phyloP scores from a whole-genome alignment of 2,888 invertebrate genomes.

The Philhelius pedissequus region DNA sequence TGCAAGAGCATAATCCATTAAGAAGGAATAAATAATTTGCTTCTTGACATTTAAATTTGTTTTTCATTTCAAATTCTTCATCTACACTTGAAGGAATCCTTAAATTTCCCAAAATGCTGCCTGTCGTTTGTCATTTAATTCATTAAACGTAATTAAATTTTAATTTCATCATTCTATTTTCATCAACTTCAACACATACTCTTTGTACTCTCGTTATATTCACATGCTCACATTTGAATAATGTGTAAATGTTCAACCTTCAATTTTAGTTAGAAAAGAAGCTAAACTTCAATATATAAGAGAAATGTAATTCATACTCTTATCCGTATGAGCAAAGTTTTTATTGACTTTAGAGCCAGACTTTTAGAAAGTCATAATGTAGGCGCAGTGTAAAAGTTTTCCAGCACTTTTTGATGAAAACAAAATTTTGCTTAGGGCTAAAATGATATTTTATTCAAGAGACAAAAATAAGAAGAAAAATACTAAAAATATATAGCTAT shows the following conservation, averaged over 20 bases:
- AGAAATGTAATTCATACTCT: slow-evolving; percentile 4
- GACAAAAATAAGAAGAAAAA: not conserved
- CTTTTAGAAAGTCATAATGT: not conserved
- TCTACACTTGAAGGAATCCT: not conserved
- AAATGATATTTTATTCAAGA: not conserved
- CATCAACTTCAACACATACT: not conserved
- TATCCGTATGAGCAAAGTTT: not conserved
- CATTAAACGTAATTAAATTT: slow-evolving; percentile 14
- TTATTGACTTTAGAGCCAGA: slow-evolving; percentile 1
- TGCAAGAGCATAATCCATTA: not conserved
- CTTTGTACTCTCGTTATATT: not conserved
- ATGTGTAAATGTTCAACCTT: not conserved
- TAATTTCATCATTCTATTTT: slow-evolving; percentile 3
- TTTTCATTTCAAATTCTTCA: not conserved
- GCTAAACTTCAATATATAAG: not conserved
- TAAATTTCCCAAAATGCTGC: not conserved
- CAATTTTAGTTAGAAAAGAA: not conserved
- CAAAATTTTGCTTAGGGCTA: not conserved
- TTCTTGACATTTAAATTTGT: not conserved
- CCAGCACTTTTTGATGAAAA: not conserved
- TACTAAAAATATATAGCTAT: no score
- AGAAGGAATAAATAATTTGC: not conserved
- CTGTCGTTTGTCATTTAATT: not conserved
- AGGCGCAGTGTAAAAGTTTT: not conserved
- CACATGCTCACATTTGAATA: no score